A percentile compares a stretch with the other conserved stretches of the same genome.
Evolutionary conservation across 2,797 vertebrate species (phyloP).

Genomic region (Schizothorax lantsangensis): DNA sequence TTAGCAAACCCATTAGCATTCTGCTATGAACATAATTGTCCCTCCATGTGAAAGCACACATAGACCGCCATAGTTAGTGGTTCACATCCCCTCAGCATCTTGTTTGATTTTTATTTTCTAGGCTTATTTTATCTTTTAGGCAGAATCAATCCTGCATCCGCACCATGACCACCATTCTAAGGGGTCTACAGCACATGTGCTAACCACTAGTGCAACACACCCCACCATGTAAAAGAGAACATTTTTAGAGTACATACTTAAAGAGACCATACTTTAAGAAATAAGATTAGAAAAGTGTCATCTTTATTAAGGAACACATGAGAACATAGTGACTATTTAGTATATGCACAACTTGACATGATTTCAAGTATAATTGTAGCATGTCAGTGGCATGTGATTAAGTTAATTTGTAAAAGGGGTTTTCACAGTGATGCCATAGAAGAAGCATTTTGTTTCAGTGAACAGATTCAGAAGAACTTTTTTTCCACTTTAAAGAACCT

Average conservation of each 20-base stretch:
- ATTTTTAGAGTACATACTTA: not conserved
- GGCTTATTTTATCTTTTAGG: not conserved
- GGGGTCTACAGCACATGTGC: not conserved
- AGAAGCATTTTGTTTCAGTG: not conserved
- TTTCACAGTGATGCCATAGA: not conserved
- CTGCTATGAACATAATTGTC: slow-evolving; percentile 50
- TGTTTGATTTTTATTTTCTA: not conserved
- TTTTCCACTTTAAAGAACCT: too few species aligned
- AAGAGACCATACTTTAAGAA: not conserved
- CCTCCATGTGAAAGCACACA: slow-evolving; percentile 20
- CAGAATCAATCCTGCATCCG: not conserved
- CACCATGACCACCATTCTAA: not conserved
- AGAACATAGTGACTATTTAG: not conserved
- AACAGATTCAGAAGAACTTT: too few species aligned
- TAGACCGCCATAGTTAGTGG: not conserved
- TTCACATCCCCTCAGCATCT: not conserved
- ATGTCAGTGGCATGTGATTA: not conserved
- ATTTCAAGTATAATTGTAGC: not conserved
- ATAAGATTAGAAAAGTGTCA: not conserved
- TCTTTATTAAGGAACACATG: not conserved
- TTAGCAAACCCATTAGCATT: slow-evolving; percentile 55
- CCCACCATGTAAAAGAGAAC: not conserved
- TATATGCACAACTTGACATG: not conserved
- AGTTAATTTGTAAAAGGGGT: not conserved
- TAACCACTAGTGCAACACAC: not conserved